A percentile compares a stretch with the other conserved stretches of the same genome.
These are phyloP conservation scores for Phyllotis vaccarum DNA, from an alignment of 2,797 vertebrate species.

Conservation along the genomic window DNA sequence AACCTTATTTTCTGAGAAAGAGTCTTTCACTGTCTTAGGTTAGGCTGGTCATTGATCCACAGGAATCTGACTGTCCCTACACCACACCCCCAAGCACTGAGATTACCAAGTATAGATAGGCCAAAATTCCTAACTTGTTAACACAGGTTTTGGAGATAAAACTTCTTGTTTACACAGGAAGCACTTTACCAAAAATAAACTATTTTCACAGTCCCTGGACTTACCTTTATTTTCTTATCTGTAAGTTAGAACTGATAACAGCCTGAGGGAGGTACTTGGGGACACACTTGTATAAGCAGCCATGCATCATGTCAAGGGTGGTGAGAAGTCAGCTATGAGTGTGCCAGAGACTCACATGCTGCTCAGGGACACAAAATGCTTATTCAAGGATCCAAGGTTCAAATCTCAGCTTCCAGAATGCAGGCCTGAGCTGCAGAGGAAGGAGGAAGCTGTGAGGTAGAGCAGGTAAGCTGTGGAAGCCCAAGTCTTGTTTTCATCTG, in stretches of 20 bases:
- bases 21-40: neutral
- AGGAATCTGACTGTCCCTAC: neutral
- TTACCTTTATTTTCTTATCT: neutral
- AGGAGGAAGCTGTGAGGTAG: neutral
- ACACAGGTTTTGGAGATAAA: neutral
- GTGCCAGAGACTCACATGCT: neutral
- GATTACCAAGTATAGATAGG: too few relatives aligned
- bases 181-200: neutral
- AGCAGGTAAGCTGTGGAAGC: neutral
- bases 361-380: neutral
- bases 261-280: neutral
- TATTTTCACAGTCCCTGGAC: neutral
- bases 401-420: neutral
- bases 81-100: neutral
- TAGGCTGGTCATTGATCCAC: neutral
- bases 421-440: neutral
- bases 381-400: neutral
- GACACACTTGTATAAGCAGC: neutral
- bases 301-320: neutral
- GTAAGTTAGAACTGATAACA: neutral
- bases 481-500: neutral
- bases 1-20: neutral
- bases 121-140: neutral
- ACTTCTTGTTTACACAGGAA: neutral
- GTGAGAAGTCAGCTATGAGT: neutral